A percentile compares a stretch with the other conserved stretches of the same genome.
phyloP scores from a whole-genome alignment of 2,113 vertebrate species.

The Eurystomus gularis region DNA sequence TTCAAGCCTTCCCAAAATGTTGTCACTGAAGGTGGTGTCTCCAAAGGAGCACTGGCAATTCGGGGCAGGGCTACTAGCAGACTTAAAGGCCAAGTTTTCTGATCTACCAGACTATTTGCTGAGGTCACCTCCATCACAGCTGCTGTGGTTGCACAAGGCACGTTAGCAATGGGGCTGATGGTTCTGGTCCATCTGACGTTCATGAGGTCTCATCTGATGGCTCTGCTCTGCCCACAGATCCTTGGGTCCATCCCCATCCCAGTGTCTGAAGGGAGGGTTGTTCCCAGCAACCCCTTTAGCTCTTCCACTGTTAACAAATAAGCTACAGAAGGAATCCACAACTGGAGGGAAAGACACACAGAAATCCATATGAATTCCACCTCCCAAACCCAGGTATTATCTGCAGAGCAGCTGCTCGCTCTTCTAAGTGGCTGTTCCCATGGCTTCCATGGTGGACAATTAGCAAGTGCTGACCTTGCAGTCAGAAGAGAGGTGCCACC shows the following conservation, averaged over 20 bases:
- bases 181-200: neutral
- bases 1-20: neutral
- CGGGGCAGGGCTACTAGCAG: neutral
- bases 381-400: neutral
- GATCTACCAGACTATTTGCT: neutral
- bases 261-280: neutral
- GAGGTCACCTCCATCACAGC: neutral
- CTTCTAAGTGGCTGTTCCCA: neutral
- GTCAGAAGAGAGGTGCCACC: conserved; percentile 1
- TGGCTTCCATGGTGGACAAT: neutral
- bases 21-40: neutral
- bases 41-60: neutral
- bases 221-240: neutral
- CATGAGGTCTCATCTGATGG: neutral
- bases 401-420: neutral
- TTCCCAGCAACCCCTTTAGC: neutral
- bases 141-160: neutral
- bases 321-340: neutral
- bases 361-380: neutral
- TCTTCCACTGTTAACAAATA: neutral
- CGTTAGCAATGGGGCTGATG: rapidly evolving
- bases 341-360: rapidly evolving
- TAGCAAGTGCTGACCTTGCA: conserved; percentile 48
- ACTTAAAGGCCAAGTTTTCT: neutral
- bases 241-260: neutral